phyloP scores from a whole-genome alignment of 2,888 invertebrate species.

The Globia sparganii region DNA sequence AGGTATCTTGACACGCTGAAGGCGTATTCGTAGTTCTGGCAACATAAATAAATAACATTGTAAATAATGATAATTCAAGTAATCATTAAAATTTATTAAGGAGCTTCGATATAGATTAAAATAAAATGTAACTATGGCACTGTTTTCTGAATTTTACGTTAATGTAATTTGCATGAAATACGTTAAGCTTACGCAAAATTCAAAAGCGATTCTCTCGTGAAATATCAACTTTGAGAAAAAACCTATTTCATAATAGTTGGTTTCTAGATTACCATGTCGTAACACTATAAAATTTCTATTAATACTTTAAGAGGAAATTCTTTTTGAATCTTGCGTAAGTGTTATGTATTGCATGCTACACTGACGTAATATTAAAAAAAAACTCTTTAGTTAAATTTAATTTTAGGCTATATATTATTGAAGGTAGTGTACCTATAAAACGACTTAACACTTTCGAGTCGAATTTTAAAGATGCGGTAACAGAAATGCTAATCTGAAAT shows the following conservation, averaged over 20 bases:
- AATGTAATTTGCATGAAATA: background rate
- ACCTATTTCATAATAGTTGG: no score
- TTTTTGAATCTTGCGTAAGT: background rate
- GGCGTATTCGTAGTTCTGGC: slow-evolving; percentile 85
- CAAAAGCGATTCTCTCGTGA: background rate
- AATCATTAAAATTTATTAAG: background rate
- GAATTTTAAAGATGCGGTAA: background rate
- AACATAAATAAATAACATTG: background rate
- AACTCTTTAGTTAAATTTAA: background rate
- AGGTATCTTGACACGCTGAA: slow-evolving; percentile 91
- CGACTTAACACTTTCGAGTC: background rate
- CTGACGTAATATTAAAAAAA: background rate
- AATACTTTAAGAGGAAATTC: background rate
- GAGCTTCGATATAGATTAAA: background rate
- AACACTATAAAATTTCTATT: background rate
- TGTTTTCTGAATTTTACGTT: no score
- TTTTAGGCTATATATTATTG: background rate
- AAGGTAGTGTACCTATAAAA: background rate
- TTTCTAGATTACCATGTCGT: background rate
- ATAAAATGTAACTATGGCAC: no score
- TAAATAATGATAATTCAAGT: background rate
- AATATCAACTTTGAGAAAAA: background rate
- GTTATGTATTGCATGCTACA: background rate
- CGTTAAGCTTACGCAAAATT: background rate
- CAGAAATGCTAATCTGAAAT: background rate